Evolutionary conservation across 2,113 vertebrate species (phyloP), one percentile per base, ranked within the genome.

Genomic region (Corvus hawaiiensis): DNA sequence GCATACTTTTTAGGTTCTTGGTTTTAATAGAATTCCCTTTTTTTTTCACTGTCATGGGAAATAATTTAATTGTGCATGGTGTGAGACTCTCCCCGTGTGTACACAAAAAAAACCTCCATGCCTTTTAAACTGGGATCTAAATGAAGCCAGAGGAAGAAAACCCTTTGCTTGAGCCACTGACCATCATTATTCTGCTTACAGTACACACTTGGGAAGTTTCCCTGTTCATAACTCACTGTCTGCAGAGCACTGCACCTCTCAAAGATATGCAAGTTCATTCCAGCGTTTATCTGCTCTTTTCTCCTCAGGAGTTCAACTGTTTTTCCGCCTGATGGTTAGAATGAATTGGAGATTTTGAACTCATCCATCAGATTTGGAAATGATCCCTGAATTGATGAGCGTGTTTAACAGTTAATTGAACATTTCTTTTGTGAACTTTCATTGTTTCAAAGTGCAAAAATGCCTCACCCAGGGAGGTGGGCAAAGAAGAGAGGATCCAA

Each of bases 281-380:
- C 97, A 96, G 96, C 98, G 95, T 99, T 98, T 98, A 98, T 99
- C 98, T 98, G 95, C 93, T 98, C 93, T 96, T 98, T 98, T 98
- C 97, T 97, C 96, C 96, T 97, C 96, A 91, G 95, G 94, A 98
- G 97, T 98, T 96, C 63, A 82, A 97, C 94, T 98, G 97, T 98
- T 99, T 98, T 99, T 99, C 98, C 97, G 96, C 98, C 97, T 96
- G 97, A 97, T 99, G 98, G 97, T 98, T 98, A 98, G 98, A 99
- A 98, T 99, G 98, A 99, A 99, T 98, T 97, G 98, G 98, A 98
- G 98, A 98, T 98, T 99, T 98, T 99, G 97, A 98, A 98, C 95
- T 98, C 99, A 99, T 99, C 98, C 98, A 99, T 99, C 99, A 99
- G 97, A 97, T 98, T 97, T 98, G 97, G 98, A 99, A 99, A 98